phyloP scores from a whole-genome alignment of 2,888 invertebrate genomes.

The Callimorpha dominula region DNA sequence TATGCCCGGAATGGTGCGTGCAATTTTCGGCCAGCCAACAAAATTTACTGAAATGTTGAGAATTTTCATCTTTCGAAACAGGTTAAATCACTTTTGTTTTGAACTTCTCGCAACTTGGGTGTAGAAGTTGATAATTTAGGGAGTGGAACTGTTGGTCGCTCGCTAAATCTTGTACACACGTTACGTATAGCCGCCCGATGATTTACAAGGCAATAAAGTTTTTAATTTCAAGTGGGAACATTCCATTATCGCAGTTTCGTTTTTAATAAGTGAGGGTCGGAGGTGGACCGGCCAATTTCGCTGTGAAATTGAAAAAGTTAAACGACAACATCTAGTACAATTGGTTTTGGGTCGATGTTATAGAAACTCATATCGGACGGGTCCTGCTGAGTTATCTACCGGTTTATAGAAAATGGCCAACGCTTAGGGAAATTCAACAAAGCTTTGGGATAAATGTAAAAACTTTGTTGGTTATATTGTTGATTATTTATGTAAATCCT shows the following conservation, averaged over 20 bases:
- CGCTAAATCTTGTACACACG: conserved; percentile 61
- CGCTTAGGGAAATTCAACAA: conserved; percentile 53
- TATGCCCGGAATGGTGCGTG: conserved; percentile 37
- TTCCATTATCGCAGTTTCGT: conserved; percentile 70
- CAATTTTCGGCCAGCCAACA: conserved; percentile 49
- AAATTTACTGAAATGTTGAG: conserved; percentile 56
- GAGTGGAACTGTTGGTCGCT: conserved; percentile 53
- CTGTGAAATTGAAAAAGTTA: conserved; percentile 75
- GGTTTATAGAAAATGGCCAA: conserved; percentile 46
- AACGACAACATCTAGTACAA: conserved; percentile 66
- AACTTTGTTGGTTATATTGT: conserved; percentile 30
- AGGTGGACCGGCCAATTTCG: conserved; percentile 67
- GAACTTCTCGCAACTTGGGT: conserved; percentile 51
- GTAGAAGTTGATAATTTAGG: conserved; percentile 64
- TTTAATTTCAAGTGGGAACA: conserved; percentile 71
- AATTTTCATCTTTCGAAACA: conserved; percentile 59
- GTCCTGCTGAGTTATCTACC: conserved; percentile 45
- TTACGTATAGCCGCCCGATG: conserved; percentile 58
- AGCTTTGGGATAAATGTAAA: conserved; percentile 43
- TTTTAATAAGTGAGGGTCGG: conserved; percentile 69
- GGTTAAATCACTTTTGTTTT: conserved; percentile 64
- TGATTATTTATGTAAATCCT: conserved; percentile 26
- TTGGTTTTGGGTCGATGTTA: conserved; percentile 57
- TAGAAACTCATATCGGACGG: conserved; percentile 52
- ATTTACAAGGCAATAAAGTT: conserved; percentile 72